Evolutionary conservation across 2,888 invertebrate genomes (phyloP).

Genomic region (Lissonota sp.): DNA sequence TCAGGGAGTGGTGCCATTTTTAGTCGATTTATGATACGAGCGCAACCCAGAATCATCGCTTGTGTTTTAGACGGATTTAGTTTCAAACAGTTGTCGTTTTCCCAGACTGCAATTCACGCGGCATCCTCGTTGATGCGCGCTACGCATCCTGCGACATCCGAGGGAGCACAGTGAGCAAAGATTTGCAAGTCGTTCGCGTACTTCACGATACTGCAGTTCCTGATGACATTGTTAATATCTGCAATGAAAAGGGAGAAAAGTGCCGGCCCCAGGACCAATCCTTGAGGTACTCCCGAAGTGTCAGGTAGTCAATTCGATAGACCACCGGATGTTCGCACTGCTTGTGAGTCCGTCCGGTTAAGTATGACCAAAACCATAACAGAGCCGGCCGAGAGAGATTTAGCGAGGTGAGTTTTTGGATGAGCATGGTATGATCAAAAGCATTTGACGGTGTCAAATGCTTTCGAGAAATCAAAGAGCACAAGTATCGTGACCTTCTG

Average conservation of each 20-base stretch:
- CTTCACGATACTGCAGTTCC: background rate
- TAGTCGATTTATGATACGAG: background rate
- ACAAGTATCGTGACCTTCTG: slow-evolving; percentile 12
- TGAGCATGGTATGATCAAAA: slow-evolving; percentile 6
- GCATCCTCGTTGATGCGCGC: background rate
- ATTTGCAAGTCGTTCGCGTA: background rate
- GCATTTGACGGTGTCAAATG: slow-evolving; percentile 15
- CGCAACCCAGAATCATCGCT: background rate
- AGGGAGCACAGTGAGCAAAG: background rate
- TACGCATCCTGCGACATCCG: background rate
- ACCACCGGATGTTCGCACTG: background rate
- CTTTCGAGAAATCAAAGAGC: slow-evolving; percentile 34
- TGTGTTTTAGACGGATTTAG: background rate
- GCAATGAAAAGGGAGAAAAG: background rate
- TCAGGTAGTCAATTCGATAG: background rate
- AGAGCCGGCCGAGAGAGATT: slow-evolving; percentile 1
- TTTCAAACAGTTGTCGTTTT: background rate
- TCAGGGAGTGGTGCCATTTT: background rate
- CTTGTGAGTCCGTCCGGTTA: slow-evolving; percentile 7
- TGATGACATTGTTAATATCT: background rate
- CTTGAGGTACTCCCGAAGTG: slow-evolving; percentile 5
- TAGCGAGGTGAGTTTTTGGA: background rate
- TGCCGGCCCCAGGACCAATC: background rate
- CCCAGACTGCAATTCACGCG: background rate
- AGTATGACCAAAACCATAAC: slow-evolving; percentile 28